A percentile compares a stretch with the other conserved stretches of the same genome.
These are phyloP conservation scores for Misgurnus mizolepis DNA, from an alignment of 2,113 vertebrate species.

Conservation along the genomic window DNA sequence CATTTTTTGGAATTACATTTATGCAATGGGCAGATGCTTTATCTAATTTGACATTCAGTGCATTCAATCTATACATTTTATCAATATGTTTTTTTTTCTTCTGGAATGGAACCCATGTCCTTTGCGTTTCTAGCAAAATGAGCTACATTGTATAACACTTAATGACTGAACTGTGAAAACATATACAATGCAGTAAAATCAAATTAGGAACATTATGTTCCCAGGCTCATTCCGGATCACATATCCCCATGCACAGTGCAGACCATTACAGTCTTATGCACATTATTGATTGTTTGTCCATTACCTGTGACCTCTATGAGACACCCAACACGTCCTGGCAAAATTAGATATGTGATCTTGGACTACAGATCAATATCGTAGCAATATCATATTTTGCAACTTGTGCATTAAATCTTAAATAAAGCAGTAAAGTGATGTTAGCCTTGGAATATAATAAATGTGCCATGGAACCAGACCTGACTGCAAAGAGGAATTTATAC, in stretches of 20 bases:
- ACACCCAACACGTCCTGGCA: background rate
- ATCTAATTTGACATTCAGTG: too few species aligned
- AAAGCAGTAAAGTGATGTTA: background rate
- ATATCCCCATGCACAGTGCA: slow-evolving; percentile 5
- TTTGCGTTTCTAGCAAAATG: too few species aligned
- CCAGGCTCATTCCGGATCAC: background rate
- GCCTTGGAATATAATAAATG: background rate
- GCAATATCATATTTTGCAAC: slow-evolving; percentile 19
- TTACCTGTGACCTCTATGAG: slow-evolving; percentile 46
- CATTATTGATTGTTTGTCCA: slow-evolving; percentile 35
- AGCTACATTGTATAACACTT: background rate
- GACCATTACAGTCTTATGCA: slow-evolving; percentile 30
- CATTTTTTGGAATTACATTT: too few species aligned
- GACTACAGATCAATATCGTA: background rate
- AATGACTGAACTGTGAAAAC: background rate
- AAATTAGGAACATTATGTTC: slow-evolving; percentile 6
- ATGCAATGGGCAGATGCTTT: too few species aligned
- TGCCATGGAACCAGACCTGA: background rate
- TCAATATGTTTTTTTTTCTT: too few species aligned
- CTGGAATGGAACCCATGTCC: too few species aligned
- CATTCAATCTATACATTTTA: too few species aligned
- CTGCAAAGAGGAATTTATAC: background rate
- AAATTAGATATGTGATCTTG: slow-evolving; percentile 1
- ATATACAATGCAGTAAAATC: background rate
- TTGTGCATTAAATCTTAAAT: background rate